These are phyloP conservation scores for Lepidocolaptes lacrymiger DNA, from an alignment of 2,797 vertebrate genomes.

Conservation along the genomic window DNA sequence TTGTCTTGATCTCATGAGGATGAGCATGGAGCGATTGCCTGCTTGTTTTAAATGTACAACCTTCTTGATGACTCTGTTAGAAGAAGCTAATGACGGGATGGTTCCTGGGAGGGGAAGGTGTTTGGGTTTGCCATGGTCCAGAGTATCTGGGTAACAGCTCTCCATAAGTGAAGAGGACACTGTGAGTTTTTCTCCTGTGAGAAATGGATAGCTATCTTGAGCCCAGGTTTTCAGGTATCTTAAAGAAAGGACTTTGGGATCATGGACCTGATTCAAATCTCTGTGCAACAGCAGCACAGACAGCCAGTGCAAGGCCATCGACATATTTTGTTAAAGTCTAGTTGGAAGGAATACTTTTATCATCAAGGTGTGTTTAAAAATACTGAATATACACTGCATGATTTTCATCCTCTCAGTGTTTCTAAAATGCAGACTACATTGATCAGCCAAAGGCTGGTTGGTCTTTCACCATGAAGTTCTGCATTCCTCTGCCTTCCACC, in stretches of 20 bases:
- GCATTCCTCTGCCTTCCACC: not conserved
- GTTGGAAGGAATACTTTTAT: not conserved
- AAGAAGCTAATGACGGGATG: not conserved
- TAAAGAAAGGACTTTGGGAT: not conserved
- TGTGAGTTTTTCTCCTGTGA: not conserved
- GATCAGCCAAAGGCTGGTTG: not conserved
- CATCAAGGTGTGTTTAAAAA: not conserved
- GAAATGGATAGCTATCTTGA: not conserved
- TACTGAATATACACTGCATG: not conserved
- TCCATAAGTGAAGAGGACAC: not conserved
- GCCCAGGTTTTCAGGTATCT: not conserved
- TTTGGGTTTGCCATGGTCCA: not conserved
- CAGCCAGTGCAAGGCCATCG: not conserved
- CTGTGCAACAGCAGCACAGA: not conserved
- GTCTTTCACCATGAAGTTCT: not conserved
- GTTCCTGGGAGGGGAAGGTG: rapidly evolving
- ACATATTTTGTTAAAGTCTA: not conserved
- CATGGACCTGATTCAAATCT: not conserved
- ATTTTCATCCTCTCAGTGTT: not conserved
- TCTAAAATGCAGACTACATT: not conserved
- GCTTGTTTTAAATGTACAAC: rapidly evolving
- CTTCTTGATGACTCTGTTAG: not conserved
- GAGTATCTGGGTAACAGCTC: not conserved
- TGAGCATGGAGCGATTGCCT: rapidly evolving
- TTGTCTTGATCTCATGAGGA: not conserved